Evolutionary conservation across 2,888 invertebrate species (phyloP), one percentile per base, ranked within the genome.

Genomic region (Coecobrya sp.): DNA sequence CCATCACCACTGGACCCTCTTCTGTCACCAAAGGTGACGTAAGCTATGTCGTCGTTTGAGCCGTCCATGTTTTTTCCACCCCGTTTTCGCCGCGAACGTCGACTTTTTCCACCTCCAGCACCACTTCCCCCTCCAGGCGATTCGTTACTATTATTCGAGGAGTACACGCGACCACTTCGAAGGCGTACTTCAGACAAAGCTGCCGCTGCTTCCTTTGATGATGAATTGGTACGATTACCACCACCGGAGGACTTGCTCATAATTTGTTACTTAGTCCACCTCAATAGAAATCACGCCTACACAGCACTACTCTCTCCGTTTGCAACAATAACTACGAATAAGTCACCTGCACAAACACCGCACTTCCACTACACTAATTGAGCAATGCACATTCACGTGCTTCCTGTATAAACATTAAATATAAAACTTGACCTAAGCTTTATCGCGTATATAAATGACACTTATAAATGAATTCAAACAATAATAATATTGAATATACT

Each of bases 111-210:
- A 82, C 59, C 59, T 19, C 82, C 82, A 42, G 59, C 22, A 30
- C 82, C 68, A 19, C 45, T 62, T 27, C 59, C 45, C 11, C 85
- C 85, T 65, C 85, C 85, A 25, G 68, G 68, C 0, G 89, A 84
- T 13, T 85, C 86, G 86, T 82, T 59, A 52, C 86, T 86, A 42
- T 62, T 86, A 25, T 68, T 92, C n/a, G 92, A 62, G 19, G 82
- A 84, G 30, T 92, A 92, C 5, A 92, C 92, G 13, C 92, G 87
- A 62, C 92, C 92, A 84, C 92, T 92, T 73, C 92, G 82, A n/a
- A 92, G 92, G 42, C 92, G 82, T 8, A 92, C 92, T 92, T 92
- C 92, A 2, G 92, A 91, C 27, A 87, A 30, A 81, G 76, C 62
- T 82, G 62, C 82, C 59, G 82, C 82, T 59, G 82, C 42, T 82